Conservation (phyloP, 1,140 invertebrate species). For the Caenorhabditis remanei region DNA sequence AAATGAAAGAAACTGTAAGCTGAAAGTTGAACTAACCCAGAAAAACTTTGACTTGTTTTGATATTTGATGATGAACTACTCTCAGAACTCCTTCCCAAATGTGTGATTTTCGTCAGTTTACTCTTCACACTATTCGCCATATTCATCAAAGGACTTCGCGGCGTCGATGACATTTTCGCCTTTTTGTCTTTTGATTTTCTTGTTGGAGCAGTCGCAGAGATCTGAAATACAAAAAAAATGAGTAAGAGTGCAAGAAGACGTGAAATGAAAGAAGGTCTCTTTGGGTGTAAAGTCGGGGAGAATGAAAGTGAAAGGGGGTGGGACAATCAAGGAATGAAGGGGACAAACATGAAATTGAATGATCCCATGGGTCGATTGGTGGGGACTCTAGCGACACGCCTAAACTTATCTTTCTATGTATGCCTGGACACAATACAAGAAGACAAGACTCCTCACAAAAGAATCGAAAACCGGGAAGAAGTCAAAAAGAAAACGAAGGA, state of each 20-base stretch:
- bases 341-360: slow-evolving; percentile 56
- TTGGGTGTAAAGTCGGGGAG: slow-evolving; percentile 14
- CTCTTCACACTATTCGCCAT: slow-evolving; percentile 55
- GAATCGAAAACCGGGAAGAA: slow-evolving; percentile 29
- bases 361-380: slow-evolving; percentile 28
- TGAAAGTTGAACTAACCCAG: slow-evolving; percentile 16
- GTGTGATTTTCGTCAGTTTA: slow-evolving; percentile 51
- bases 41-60: slow-evolving; percentile 52
- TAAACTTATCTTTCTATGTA: slow-evolving; percentile 41
- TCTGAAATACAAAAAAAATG: slow-evolving; percentile 30
- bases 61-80: slow-evolving; percentile 30
- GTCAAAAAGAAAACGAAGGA: background rate
- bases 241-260: background rate
- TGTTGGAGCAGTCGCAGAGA: background rate
- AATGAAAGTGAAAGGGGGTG: background rate
- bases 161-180: slow-evolving; percentile 44
- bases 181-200: slow-evolving; percentile 42
- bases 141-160: slow-evolving; percentile 53
- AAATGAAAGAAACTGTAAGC: background rate
- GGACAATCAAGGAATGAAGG: slow-evolving; percentile 49
- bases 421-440: slow-evolving; percentile 3
- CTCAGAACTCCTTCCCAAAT: slow-evolving; percentile 32
- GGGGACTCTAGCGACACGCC: slow-evolving; percentile 31
- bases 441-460: slow-evolving; percentile 39
- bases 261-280: slow-evolving; percentile 6